Evolutionary conservation across 2,888 invertebrate genomes (phyloP).

Genomic region (Caenorhabditis zanzibari): DNA sequence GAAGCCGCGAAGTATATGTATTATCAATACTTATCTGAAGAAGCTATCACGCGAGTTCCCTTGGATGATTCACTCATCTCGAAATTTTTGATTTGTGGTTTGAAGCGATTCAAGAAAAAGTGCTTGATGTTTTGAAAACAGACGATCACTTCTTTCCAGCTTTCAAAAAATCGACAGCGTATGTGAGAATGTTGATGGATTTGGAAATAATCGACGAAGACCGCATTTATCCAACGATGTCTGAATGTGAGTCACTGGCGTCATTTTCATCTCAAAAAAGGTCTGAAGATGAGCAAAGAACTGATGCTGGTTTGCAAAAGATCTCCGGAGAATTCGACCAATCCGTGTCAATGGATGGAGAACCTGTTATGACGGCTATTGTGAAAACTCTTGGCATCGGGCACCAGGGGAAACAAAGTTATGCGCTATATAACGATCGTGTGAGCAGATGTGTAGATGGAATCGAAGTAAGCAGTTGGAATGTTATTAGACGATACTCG

Average conservation of each 20-base stretch:
- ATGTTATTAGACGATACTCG: constrained; percentile 93
- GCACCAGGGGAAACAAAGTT: constrained; percentile 76
- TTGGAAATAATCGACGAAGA: constrained; percentile 86
- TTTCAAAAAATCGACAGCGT: constrained; percentile 88
- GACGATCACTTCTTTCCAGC: constrained; percentile 87
- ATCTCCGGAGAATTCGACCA: constrained; percentile 23
- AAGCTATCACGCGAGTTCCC: constrained; percentile 87
- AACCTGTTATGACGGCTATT: constrained; percentile 67
- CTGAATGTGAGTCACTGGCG: constrained; percentile 50
- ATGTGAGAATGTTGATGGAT: constrained; percentile 89
- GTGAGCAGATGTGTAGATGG: constrained; percentile 72
- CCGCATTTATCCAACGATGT: constrained; percentile 46
- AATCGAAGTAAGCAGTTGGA: constrained; percentile 86
- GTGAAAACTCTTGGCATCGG: constrained; percentile 83
- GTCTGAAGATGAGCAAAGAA: constrained; percentile 9
- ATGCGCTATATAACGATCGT: constrained; percentile 82
- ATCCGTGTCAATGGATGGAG: constrained; percentile 30
- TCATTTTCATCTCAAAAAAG: constrained; percentile 49
- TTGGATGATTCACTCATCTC: constrained; percentile 87
- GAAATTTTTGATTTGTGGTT: constrained; percentile 89
- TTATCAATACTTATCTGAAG: constrained; percentile 90
- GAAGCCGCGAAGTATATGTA: constrained; percentile 89
- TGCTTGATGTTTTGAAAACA: constrained; percentile 84
- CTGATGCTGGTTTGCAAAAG: neutral
- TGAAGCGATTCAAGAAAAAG: constrained; percentile 88